phyloP scores from a whole-genome alignment of 2,113 vertebrate genomes.

The Acrocephalus kingi region DNA sequence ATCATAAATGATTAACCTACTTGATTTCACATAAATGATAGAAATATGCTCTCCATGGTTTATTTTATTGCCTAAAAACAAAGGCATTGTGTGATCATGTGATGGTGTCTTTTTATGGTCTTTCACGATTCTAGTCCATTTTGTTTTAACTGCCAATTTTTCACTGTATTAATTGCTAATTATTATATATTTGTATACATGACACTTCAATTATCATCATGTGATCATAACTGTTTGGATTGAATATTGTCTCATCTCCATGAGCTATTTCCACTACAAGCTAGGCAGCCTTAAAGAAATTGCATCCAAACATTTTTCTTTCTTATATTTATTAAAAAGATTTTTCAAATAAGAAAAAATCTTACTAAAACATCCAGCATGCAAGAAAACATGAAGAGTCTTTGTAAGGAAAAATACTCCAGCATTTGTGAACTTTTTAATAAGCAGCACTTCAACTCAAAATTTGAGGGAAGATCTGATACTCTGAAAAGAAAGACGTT shows the following conservation, averaged over 20 bases:
- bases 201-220: slow-evolving; percentile 41
- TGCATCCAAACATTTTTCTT: not conserved
- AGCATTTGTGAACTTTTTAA: not conserved
- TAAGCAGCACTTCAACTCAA: not conserved
- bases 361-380: not conserved
- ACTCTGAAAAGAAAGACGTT: not conserved
- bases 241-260: not conserved
- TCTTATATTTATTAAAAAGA: not conserved
- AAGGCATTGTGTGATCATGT: not conserved
- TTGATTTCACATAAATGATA: slow-evolving; percentile 65
- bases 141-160: slow-evolving; percentile 40
- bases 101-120: not conserved
- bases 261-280: not conserved
- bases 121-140: not conserved
- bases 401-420: not conserved
- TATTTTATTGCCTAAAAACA: slow-evolving; percentile 45
- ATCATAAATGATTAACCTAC: slow-evolving; percentile 73
- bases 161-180: slow-evolving; percentile 53
- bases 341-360: not conserved
- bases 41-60: slow-evolving; percentile 46
- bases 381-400: not conserved
- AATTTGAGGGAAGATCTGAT: not conserved
- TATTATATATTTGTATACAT: slow-evolving; percentile 50
- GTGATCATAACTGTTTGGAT: not conserved
- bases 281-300: not conserved